Percentiles rank a stretch among this genome's conserved stretches.
Evolutionary conservation across 2,113 vertebrate genomes (phyloP).

Genomic region (Microcebus murinus): DNA sequence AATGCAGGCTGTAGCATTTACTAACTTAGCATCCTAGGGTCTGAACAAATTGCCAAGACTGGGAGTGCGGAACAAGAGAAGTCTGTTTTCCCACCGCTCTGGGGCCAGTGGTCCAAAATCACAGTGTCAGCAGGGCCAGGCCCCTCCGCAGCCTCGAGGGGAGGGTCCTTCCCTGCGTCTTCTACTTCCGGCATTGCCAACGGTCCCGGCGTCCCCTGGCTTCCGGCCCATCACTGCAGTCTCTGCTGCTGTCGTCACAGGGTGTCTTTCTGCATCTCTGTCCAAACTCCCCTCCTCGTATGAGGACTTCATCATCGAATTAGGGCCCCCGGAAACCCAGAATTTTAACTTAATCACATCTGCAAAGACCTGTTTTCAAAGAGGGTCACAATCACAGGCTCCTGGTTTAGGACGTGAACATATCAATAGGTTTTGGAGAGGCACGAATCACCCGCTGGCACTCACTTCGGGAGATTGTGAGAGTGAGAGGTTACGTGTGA

Average conservation of each 20-base stretch:
- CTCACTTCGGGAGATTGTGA: background rate
- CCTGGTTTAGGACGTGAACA: background rate
- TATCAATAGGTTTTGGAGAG: rapidly evolving
- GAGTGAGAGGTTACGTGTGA: background rate
- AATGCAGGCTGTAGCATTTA: background rate
- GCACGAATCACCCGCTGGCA: rapidly evolving
- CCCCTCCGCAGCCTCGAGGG: rapidly evolving
- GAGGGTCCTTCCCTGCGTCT: background rate
- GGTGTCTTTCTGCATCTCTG: background rate
- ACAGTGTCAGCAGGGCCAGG: too few species aligned
- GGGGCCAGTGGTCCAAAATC: background rate
- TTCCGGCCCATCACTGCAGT: rapidly evolving
- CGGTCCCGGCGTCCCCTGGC: rapidly evolving
- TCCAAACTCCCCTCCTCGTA: background rate
- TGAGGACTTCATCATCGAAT: rapidly evolving
- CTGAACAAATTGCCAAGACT: rapidly evolving
- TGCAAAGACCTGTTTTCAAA: background rate
- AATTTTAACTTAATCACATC: too few species aligned
- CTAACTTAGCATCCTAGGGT: rapidly evolving
- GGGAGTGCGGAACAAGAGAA: background rate
- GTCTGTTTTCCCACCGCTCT: background rate
- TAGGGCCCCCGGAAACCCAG: background rate
- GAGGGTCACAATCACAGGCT: too few species aligned
- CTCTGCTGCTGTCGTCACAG: background rate
- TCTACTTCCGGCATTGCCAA: background rate